Percentiles rank a stretch among this genome's conserved stretches.
Evolutionary conservation across 2,797 vertebrate species (phyloP).

Genomic region (Chloroceryle inda): DNA sequence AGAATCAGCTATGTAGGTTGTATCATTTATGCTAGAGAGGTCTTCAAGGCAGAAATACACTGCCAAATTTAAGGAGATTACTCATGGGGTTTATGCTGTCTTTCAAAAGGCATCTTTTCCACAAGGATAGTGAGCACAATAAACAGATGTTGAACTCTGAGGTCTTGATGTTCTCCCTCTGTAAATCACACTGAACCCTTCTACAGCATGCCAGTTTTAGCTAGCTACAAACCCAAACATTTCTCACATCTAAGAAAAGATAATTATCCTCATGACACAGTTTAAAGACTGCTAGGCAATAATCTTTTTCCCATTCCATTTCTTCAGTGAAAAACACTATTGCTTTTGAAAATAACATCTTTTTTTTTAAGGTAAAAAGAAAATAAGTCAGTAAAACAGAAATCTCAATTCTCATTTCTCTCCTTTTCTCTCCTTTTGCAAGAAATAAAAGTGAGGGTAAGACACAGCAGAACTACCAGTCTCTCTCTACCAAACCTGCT

Average conservation of each 20-base stretch:
- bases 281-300: neutral
- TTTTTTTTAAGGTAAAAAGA: neutral
- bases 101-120: slow-evolving; percentile 46
- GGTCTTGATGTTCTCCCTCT: neutral
- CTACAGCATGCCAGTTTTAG: neutral
- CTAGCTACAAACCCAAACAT: slow-evolving; percentile 2
- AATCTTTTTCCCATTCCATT: neutral
- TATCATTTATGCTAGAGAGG: slow-evolving; percentile 37
- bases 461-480: neutral
- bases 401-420: neutral
- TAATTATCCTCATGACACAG: neutral
- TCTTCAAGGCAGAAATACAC: slow-evolving; percentile 51
- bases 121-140: neutral
- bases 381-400: neutral
- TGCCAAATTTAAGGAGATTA: slow-evolving; percentile 29
- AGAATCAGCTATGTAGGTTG: neutral
- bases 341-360: neutral
- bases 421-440: neutral
- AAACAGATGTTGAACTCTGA: neutral
- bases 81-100: neutral
- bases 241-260: neutral
- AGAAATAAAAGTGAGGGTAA: neutral
- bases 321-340: neutral
- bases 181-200: neutral
- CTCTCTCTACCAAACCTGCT: neutral